A percentile compares a stretch with the other conserved stretches of the same genome.
These are phyloP conservation scores for Pogona vitticeps DNA, from an alignment of 2,113 vertebrate genomes.

Conservation along the genomic window DNA sequence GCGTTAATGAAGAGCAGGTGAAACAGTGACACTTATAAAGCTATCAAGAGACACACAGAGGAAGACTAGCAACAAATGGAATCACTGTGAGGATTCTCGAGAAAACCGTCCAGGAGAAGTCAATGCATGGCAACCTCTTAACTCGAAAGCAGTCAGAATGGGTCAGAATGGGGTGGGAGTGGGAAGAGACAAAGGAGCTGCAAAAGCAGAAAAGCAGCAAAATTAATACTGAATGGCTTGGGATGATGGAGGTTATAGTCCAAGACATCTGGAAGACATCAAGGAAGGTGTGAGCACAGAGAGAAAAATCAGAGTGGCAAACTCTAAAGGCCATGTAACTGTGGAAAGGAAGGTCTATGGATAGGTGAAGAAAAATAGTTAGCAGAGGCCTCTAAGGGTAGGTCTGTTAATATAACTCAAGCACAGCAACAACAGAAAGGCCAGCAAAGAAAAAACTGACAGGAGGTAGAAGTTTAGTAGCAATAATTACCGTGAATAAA, in stretches of 20 bases:
- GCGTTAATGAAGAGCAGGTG: neutral
- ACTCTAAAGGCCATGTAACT: neutral
- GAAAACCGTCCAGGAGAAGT: neutral
- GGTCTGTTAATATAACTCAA: no score
- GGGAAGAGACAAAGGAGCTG: neutral
- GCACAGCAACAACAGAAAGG: neutral
- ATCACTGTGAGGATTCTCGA: neutral
- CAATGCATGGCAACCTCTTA: neutral
- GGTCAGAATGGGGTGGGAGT: neutral
- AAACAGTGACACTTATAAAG: neutral
- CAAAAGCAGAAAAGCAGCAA: neutral
- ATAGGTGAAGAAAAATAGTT: neutral
- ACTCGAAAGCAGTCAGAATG: neutral
- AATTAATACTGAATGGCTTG: neutral
- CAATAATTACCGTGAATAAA: no score
- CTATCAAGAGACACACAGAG: neutral
- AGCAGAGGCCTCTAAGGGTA: neutral
- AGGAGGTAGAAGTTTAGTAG: neutral
- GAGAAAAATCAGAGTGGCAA: neutral
- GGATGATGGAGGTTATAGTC: neutral
- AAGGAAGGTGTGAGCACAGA: neutral
- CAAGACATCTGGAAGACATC: neutral
- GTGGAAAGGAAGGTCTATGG: neutral
- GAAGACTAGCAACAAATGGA: neutral
- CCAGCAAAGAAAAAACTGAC: neutral